Percentiles rank a stretch among this genome's conserved stretches.
Conservation (phyloP, 2,888 invertebrate genomes). For the Nemapogon koenigi region DNA sequence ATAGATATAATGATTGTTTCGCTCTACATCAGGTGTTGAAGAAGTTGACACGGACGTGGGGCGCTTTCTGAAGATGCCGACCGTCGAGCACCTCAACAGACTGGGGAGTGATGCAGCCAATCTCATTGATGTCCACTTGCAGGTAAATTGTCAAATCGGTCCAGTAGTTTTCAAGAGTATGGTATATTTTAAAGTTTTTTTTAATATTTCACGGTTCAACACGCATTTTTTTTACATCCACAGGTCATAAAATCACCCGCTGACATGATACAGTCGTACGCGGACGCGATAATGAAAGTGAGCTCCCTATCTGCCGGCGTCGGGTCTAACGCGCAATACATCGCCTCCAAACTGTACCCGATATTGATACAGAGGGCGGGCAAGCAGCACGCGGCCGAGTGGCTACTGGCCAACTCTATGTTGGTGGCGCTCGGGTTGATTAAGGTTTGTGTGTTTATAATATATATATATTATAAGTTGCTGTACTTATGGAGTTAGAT, state of each 20-base stretch:
- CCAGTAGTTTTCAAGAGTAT: no score
- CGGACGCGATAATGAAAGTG: constrained; percentile 57
- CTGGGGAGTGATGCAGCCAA: constrained; percentile 33
- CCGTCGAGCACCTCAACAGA: constrained; percentile 26
- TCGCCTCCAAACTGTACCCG: constrained; percentile 51
- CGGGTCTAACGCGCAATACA: constrained; percentile 8
- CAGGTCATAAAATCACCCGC: constrained; percentile 36
- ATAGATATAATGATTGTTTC: no score
- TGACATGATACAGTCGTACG: constrained; percentile 42
- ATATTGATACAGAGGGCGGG: constrained; percentile 46
- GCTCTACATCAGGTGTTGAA: constrained; percentile 37
- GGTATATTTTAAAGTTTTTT: no score
- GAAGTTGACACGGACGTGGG: constrained; percentile 37
- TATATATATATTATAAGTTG: no score
- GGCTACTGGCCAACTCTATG: constrained; percentile 68
- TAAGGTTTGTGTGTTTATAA: constrained; percentile 68
- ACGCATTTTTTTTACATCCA: constrained; percentile 8
- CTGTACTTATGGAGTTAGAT: background rate
- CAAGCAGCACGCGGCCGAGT: constrained; percentile 33
- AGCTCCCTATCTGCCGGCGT: constrained; percentile 46
- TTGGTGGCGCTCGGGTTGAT: constrained; percentile 72
- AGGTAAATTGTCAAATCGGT: no score
- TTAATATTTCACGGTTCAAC: no score
- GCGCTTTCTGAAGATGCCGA: constrained; percentile 36
- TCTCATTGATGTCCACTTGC: constrained; percentile 41